phyloP scores from a whole-genome alignment of 1,140 invertebrate genomes.

The Habropoda laboriosa region DNA sequence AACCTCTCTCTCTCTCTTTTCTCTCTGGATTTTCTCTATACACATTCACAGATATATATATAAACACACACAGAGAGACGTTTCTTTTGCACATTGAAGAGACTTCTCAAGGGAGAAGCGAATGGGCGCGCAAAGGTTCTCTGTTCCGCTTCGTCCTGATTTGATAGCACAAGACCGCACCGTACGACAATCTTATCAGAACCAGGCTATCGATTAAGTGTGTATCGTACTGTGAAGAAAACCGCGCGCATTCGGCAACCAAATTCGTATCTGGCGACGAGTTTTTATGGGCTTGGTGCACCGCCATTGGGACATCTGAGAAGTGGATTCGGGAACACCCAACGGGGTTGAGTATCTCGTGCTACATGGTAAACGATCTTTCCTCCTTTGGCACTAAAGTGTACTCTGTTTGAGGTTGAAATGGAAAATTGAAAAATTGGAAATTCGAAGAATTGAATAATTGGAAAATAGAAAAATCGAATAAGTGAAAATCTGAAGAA shows the following conservation, averaged over 20 bases:
- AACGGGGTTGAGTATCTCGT: neutral
- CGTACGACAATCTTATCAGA: constrained; percentile 28
- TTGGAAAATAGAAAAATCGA: too few species aligned
- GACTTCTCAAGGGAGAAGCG: neutral
- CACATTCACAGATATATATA: too few species aligned
- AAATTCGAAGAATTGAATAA: too few species aligned
- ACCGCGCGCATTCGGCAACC: neutral
- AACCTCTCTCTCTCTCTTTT: neutral
- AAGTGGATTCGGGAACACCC: too few species aligned
- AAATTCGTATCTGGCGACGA: neutral
- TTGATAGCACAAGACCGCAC: constrained; percentile 4
- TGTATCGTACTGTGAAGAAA: constrained; percentile 4
- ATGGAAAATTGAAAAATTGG: neutral
- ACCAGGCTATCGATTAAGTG: constrained; percentile 36
- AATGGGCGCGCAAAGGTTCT: neutral
- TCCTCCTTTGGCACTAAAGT: neutral
- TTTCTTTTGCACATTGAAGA: neutral
- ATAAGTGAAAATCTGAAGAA: too few species aligned
- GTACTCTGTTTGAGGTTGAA: neutral
- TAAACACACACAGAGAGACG: too few species aligned
- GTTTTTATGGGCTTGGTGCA: neutral
- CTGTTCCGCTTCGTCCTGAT: neutral
- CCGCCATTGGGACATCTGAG: neutral
- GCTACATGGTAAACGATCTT: too few species aligned
- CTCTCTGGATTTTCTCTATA: too few species aligned